phyloP scores from a whole-genome alignment of 2,797 vertebrate genomes.

The Anas bernieri region DNA sequence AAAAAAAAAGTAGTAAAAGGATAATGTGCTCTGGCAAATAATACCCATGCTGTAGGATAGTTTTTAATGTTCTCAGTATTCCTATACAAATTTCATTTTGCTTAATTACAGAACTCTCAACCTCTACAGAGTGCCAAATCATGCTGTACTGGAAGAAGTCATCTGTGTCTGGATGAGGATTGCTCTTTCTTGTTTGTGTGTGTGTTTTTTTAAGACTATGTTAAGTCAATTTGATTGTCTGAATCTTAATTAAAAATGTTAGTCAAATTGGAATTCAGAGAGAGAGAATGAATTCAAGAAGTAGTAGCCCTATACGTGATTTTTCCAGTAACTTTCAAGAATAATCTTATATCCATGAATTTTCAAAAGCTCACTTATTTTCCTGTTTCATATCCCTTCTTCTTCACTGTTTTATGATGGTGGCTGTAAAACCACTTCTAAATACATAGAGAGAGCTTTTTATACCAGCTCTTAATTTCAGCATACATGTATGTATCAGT shows the following conservation, averaged over 20 bases:
- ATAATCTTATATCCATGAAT: neutral
- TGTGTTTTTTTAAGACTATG: neutral
- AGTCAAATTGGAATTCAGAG: neutral
- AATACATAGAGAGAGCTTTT: neutral
- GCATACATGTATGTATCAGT: accelerated
- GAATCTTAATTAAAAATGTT: constrained; percentile 30
- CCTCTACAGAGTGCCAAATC: neutral
- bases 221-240: neutral
- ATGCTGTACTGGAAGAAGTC: neutral
- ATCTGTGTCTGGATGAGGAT: neutral
- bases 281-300: neutral
- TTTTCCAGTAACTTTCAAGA: neutral
- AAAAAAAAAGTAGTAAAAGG: constrained; percentile 1
- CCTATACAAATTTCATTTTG: neutral
- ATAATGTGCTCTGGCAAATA: neutral
- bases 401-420: neutral
- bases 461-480: neutral
- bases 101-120: constrained; percentile 14
- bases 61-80: constrained; percentile 20
- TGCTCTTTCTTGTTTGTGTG: neutral
- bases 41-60: constrained; percentile 8
- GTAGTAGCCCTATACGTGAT: neutral
- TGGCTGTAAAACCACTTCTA: neutral
- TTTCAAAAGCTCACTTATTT: neutral
- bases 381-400: neutral